A percentile compares a stretch with the other conserved stretches of the same genome.
Evolutionary conservation across 2,797 vertebrate species (phyloP).

Genomic region (Geotrypetes seraphini): DNA sequence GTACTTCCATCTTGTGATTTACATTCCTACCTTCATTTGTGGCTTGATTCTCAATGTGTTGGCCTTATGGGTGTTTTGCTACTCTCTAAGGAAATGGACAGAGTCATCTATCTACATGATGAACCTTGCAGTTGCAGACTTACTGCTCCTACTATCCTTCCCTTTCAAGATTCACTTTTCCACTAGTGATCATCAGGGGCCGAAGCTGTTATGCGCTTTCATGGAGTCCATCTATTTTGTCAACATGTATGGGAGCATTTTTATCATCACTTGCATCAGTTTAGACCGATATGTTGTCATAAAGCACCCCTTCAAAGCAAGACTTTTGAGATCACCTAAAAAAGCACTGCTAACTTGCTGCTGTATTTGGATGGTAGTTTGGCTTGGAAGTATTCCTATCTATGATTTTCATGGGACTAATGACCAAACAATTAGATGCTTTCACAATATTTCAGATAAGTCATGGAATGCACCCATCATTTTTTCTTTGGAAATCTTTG

Average conservation of each 20-base stretch:
- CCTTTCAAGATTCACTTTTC: slow-evolving; percentile 67
- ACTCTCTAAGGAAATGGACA: slow-evolving; percentile 53
- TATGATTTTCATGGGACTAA: slow-evolving; percentile 30
- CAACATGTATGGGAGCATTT: slow-evolving; percentile 78
- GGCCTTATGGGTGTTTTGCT: slow-evolving; percentile 62
- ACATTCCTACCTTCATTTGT: slow-evolving; percentile 65
- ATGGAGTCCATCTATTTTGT: slow-evolving; percentile 73
- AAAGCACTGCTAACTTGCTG: slow-evolving; percentile 44
- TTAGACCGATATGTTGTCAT: slow-evolving; percentile 75
- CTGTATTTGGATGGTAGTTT: slow-evolving; percentile 57
- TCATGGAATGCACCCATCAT: slow-evolving; percentile 59
- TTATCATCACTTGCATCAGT: slow-evolving; percentile 75
- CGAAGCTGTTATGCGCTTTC: slow-evolving; percentile 48
- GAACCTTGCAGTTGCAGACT: slow-evolving; percentile 69
- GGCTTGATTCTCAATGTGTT: slow-evolving; percentile 61
- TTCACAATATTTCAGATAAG: slow-evolving; percentile 53
- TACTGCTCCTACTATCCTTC: slow-evolving; percentile 72
- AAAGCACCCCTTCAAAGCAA: slow-evolving; percentile 57
- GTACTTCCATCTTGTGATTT: slow-evolving; percentile 51
- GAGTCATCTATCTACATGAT: slow-evolving; percentile 82
- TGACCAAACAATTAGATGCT: slow-evolving; percentile 37
- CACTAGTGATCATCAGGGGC: fast-evolving
- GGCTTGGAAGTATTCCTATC: slow-evolving; percentile 43
- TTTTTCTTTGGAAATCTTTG: slow-evolving; percentile 61
- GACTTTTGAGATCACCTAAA: slow-evolving; percentile 56